Evolutionary conservation across 2,797 vertebrate genomes (phyloP), one percentile per base, ranked within the genome.

Genomic region (Acanthornis magna): DNA sequence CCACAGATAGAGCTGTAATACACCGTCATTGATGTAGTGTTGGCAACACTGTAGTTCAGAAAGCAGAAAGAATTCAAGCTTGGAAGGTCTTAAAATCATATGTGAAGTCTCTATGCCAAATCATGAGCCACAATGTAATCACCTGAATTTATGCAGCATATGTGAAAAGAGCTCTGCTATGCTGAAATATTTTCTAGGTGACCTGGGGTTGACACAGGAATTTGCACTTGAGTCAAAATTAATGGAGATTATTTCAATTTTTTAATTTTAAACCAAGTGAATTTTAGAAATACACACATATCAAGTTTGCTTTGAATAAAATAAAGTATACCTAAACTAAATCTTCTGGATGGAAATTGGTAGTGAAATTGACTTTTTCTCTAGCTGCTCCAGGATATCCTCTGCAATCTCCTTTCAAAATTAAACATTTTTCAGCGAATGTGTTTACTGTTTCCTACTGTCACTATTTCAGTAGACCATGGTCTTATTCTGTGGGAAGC

Each of bases 41-140:
- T 84, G 11, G 57, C 61, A 93, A 82, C 30, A 30, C 0, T 26
- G 40, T 32, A 66, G 47, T 73, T 89, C 61, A 91, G 74, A 78
- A 94, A 61, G 65, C n/a, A 94, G 57, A 76, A 87, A 67, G 29
- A 81, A 95, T 48, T 81, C 62, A 72, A 71, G 51, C 38, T 81
- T 71, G 45, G 25, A 78, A 78, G 25, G 38, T 72, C 50, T 89
- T 85, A 63, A 83, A 86, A 85, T 75, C 23, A 45, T 15, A 26
- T 5, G 20, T 43, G 9, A 79, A 82, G 62, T 95, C 70, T 60
- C 90, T 88, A 62, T 53, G 76, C 74, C 81, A 92, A 96, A 95
- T 78, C 84, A 94, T 40, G 53, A 93, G 50, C 89, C 81, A 93
- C 74, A 81, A 71, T 62, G 32, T 63, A 76, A 87, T 65, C 36